Evolutionary conservation across 2,797 vertebrate genomes (phyloP), one percentile per base, ranked within the genome.

Genomic region (Gallinago stenura): DNA sequence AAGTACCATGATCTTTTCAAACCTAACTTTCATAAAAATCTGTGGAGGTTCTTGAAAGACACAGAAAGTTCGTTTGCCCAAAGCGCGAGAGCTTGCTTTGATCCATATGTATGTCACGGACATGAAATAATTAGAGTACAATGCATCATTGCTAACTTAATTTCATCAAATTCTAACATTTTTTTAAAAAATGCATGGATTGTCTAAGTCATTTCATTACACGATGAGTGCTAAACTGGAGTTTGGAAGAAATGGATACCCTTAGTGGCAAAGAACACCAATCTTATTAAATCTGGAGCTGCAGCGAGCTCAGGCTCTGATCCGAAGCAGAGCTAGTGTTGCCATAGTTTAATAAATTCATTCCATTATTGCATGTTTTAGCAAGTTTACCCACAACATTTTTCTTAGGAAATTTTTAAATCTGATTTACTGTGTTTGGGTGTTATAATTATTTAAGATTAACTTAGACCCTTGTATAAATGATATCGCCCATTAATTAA

Each of bases 391-490:
- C 26, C 25, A 33, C 54, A 72, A 26, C 43, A 33, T 62, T 91
- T 86, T 93, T 93, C 80, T 81, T 72, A 20, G 14, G 46, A 85
- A 61, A 33, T 54, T 81, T 86, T 20, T 2, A 51, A 75, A 91
- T 72, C 50, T 79, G 54, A 72, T 84, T 91, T 90, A 65, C 41
- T 51, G 21, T 18, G 10, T 83, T 94, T 68, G 19, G 19, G 12
- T 93, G 48, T 62, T 90, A 43, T 10, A 82, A 79, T 93, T 94
- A 65, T 41, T 81, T 82, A 89, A 76, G 56, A 79, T 87, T 93
- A 51, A 83, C 81, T 76, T 89, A 93, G 66, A 93, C 73, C 21
- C n/a, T 87, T 64, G 62, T 82, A 35, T 77, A 84, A 97, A 73
- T 79, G 0, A 56, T 89, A 76, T 70, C 21, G 66, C 11, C 50